A percentile compares a stretch with the other conserved stretches of the same genome.
Conservation (phyloP, 2,113 vertebrate genomes). For the Enhydra lutris region DNA sequence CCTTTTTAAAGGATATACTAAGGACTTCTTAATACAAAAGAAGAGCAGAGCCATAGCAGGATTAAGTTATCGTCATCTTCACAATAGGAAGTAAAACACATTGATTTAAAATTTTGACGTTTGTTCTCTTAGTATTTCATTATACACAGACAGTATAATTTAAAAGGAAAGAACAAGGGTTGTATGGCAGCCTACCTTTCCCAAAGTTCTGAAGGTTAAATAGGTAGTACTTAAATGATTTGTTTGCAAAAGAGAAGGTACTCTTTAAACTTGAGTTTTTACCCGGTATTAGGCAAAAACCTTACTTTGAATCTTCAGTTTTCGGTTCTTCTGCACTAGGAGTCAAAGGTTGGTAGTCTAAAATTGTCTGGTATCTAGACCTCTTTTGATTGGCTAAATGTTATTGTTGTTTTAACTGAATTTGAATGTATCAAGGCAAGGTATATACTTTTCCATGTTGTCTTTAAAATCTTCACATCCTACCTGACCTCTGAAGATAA, state of each 20-base stretch:
- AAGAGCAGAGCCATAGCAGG: neutral
- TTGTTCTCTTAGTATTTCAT: neutral
- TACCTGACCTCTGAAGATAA: neutral
- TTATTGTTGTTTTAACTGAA: neutral
- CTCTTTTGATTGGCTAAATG: neutral
- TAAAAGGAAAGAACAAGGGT: neutral
- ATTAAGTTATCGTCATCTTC: neutral
- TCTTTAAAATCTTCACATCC: neutral
- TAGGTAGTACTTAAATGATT: neutral
- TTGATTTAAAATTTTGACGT: neutral
- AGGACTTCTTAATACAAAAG: neutral
- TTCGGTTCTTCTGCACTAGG: neutral
- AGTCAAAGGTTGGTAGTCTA: neutral
- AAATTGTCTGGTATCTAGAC: neutral
- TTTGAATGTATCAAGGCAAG: neutral
- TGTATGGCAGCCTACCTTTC: neutral
- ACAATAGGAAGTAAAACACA: neutral
- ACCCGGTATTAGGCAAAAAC: neutral
- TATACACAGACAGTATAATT: neutral
- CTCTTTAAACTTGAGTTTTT: conserved; percentile 24
- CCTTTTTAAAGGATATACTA: neutral
- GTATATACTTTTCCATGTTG: neutral
- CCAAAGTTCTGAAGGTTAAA: neutral
- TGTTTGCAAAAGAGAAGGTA: neutral
- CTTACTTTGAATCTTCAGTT: neutral